Conservation (phyloP, 2,797 vertebrate genomes). For the Acanthurus tractus region DNA sequence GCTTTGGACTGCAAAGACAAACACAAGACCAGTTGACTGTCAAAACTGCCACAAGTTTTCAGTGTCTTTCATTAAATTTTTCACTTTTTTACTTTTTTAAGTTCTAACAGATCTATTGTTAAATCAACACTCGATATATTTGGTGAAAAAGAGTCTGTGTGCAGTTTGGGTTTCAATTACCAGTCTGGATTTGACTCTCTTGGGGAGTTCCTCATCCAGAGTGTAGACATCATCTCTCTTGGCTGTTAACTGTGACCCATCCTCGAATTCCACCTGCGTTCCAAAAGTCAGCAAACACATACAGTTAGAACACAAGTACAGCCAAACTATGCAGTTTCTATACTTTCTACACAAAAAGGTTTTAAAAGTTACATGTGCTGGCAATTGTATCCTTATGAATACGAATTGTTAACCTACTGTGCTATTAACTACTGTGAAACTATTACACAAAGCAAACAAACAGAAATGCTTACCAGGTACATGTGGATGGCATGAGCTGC, state of each 20-base stretch:
- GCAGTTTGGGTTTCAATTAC: slow-evolving; percentile 76
- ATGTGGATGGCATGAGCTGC: slow-evolving; percentile 95
- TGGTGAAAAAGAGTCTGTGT: background rate
- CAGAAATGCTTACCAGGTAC: slow-evolving; percentile 91
- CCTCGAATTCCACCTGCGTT: slow-evolving; percentile 96
- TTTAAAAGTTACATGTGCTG: background rate
- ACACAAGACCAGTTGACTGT: slow-evolving; percentile 3
- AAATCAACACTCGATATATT: background rate
- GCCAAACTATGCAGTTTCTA: background rate
- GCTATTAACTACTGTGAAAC: background rate
- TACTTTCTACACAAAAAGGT: background rate
- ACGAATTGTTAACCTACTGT: background rate
- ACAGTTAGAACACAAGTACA: background rate
- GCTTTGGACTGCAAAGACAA: slow-evolving; percentile 90
- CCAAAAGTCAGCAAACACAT: background rate
- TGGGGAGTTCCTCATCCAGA: slow-evolving; percentile 97
- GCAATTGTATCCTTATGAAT: background rate
- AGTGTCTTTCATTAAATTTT: background rate
- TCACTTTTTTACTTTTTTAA: no score
- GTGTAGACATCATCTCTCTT: slow-evolving; percentile 98
- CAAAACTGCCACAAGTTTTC: background rate
- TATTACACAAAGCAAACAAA: background rate
- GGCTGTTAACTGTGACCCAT: slow-evolving; percentile 94
- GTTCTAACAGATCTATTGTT: background rate
- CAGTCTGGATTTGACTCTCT: slow-evolving; percentile 96